Conservation (phyloP, 2,797 vertebrate species). For the Coluber constrictor region DNA sequence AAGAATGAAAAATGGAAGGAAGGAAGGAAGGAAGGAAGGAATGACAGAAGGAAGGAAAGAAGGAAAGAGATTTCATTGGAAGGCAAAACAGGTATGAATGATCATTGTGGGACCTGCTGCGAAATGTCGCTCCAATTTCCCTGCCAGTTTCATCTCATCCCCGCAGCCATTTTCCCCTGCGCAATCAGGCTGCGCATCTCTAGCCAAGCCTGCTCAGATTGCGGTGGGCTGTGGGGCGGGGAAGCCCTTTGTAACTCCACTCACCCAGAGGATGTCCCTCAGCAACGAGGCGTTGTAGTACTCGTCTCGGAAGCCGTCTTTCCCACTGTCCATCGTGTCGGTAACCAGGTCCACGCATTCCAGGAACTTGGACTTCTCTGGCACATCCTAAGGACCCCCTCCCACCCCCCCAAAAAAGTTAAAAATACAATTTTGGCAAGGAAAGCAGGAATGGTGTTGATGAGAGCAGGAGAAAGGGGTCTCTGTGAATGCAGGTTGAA, state of each 20-base stretch:
- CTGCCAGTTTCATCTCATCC: neutral
- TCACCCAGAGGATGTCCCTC: neutral
- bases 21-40: too few species aligned
- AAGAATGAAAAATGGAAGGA: too few species aligned
- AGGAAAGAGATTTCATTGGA: neutral
- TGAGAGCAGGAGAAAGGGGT: neutral
- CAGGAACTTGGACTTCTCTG: neutral
- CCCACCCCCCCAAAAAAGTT: neutral
- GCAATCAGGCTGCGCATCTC: neutral
- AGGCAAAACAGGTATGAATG: neutral
- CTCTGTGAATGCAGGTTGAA: rapidly evolving
- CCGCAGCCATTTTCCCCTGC: neutral
- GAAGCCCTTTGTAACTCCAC: neutral
- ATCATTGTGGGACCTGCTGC: neutral
- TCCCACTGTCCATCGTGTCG: neutral
- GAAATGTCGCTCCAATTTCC: neutral
- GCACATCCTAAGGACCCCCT: neutral
- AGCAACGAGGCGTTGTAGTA: neutral
- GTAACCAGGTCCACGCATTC: neutral
- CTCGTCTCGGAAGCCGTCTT: neutral
- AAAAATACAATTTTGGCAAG: neutral
- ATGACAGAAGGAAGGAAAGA: neutral
- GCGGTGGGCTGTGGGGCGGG: neutral
- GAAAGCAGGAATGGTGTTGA: neutral
- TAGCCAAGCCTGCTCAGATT: neutral